Percentiles rank a stretch among this genome's conserved stretches.
Conservation (phyloP, 2,797 vertebrate species). For the Chlorospingus flavigularis region DNA sequence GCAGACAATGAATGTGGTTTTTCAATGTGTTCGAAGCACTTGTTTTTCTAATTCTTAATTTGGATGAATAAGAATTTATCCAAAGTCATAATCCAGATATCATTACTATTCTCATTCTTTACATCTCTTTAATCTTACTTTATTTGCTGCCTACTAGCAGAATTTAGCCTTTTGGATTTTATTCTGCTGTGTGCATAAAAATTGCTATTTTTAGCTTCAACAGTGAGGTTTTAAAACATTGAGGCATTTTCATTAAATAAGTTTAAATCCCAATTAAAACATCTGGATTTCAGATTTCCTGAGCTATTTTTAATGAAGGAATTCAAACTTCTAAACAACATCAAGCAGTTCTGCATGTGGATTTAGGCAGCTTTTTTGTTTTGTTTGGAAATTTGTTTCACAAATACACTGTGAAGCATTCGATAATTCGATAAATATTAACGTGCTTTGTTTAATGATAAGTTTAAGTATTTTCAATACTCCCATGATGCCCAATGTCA, state of each 20-base stretch:
- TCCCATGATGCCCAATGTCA: neutral
- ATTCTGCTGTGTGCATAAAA: neutral
- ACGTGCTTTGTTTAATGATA: rapidly evolving
- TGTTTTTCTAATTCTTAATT: neutral
- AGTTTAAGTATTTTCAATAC: neutral
- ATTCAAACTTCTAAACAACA: neutral
- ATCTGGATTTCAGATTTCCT: slow-evolving; percentile 7
- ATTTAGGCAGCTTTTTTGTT: neutral
- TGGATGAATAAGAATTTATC: neutral
- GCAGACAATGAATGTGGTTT: neutral
- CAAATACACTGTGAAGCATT: neutral
- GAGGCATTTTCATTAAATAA: neutral
- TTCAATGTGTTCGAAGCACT: neutral
- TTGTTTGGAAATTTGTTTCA: neutral
- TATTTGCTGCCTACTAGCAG: neutral
- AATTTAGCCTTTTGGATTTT: neutral
- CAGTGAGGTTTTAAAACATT: neutral
- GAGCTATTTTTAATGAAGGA: neutral
- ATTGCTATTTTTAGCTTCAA: neutral
- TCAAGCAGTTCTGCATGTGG: neutral
- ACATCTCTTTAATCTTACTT: neutral
- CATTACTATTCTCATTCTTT: neutral
- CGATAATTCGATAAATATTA: neutral
- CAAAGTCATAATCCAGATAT: neutral
- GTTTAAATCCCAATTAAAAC: neutral